Conservation (phyloP, 2,888 invertebrate genomes). For the Siphlonurus alternatus region DNA sequence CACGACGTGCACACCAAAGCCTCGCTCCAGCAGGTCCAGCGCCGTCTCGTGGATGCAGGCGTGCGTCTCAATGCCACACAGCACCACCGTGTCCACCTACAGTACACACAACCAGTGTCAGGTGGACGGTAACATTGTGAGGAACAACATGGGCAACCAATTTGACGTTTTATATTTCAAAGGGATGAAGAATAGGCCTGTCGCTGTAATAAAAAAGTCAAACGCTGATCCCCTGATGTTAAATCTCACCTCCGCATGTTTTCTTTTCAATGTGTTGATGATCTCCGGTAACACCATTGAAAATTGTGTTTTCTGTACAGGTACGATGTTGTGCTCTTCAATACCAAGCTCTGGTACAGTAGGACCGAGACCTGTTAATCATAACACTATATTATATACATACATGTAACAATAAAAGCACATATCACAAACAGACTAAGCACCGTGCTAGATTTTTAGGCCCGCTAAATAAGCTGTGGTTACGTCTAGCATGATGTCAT, state of each 20-base stretch:
- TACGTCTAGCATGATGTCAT: no score
- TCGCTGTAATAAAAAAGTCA: no score
- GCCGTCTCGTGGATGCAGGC: slow-evolving; percentile 40
- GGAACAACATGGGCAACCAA: not conserved
- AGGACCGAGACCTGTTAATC: slow-evolving; percentile 28
- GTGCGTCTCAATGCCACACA: slow-evolving; percentile 37
- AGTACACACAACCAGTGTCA: slow-evolving; percentile 4
- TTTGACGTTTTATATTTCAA: no score
- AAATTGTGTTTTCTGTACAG: slow-evolving; percentile 32
- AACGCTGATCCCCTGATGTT: no score
- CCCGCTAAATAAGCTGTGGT: no score
- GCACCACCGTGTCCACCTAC: slow-evolving; percentile 22
- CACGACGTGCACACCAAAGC: slow-evolving; percentile 35
- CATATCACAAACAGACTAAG: no score
- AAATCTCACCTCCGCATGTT: slow-evolving; percentile 11
- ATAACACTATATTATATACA: not conserved
- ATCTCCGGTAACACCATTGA: slow-evolving; percentile 35
- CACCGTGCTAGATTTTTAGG: no score
- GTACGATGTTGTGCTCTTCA: slow-evolving; percentile 22
- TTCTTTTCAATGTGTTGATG: slow-evolving; percentile 22
- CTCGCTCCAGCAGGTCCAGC: slow-evolving; percentile 29
- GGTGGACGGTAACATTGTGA: not conserved
- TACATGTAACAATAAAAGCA: no score
- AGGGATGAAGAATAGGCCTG: no score
- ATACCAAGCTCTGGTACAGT: slow-evolving; percentile 34